Evolutionary conservation across 2,113 vertebrate genomes (phyloP), one percentile per base, ranked within the genome.

Genomic region (Noturus placidus): DNA sequence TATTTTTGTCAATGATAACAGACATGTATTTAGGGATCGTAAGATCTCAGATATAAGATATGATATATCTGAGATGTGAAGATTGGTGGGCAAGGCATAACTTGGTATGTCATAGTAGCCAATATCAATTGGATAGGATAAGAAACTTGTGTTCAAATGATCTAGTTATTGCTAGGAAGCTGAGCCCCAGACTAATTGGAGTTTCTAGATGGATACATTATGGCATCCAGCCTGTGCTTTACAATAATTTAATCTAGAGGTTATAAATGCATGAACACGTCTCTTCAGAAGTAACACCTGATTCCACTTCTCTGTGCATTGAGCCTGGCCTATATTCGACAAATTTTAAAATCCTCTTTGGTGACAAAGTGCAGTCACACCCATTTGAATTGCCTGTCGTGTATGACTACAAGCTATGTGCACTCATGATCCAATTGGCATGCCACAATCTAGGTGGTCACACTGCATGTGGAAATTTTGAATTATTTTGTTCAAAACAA

Each of bases 401-500:
- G 50, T 6, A 33, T 33, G n/a, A 57, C 30, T 59, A 38, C 54
- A 59, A 80, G 54, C 30, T 57, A 57, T 38, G 56, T 57, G 33
- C 79, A 38, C 19, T 14, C 30, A 61, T 33, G 7, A 38, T 35
- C 79, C 22, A 22, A 5, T 42, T 61, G 79, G 20, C 79, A 25
- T 81, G 30, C 54, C 78, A 11, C 78, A 57, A 35, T 17, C 1
- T 80, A 56, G 56, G 56, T 38, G 56, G 11, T 35, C 78, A 81
- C 20, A 25, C n/a, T 80, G 17, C n/a, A 33, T 57, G 9, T 35
- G 54, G 25, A 54, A 33, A 80, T 57, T 57, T 33, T 2, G 3
- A 61, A 82, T 61, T 33, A 82, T 61, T 82, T 38, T 27, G 20
- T 38, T 42, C 57, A 38, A 61, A 82, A 82, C 56, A 61, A 82